Conservation (phyloP, 2,888 invertebrate species). For the Netelia melanura region DNA sequence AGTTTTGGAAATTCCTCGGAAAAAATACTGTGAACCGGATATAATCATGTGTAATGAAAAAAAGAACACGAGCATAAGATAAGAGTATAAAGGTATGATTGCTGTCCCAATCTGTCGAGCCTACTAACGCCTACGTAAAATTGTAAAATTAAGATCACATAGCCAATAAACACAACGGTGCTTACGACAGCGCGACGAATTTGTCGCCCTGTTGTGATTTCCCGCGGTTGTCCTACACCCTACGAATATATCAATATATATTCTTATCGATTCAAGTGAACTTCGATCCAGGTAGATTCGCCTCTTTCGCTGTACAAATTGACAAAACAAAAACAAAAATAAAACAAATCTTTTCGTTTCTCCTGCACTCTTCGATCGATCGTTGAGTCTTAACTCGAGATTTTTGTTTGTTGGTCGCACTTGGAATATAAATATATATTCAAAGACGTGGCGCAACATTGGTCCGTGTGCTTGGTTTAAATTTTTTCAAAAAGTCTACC, state of each 20-base stretch:
- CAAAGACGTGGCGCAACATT: neutral
- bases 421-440: slow-evolving; percentile 15
- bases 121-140: slow-evolving; percentile 53
- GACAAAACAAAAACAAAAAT: slow-evolving; percentile 15
- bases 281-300: slow-evolving; percentile 58
- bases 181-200: slow-evolving; percentile 31
- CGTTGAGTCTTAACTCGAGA: slow-evolving; percentile 30
- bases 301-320: slow-evolving; percentile 38
- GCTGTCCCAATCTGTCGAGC: slow-evolving; percentile 54
- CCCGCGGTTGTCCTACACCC: slow-evolving; percentile 45
- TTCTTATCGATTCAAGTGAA: slow-evolving; percentile 37
- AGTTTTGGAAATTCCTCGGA: slow-evolving; percentile 11
- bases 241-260: slow-evolving; percentile 31
- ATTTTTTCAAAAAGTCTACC: slow-evolving; percentile 45
- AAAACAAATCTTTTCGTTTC: slow-evolving; percentile 29
- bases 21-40: slow-evolving; percentile 57
- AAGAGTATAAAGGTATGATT: slow-evolving; percentile 61
- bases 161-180: slow-evolving; percentile 59
- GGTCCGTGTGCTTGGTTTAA: slow-evolving; percentile 34
- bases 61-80: slow-evolving; percentile 47
- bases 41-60: slow-evolving; percentile 35
- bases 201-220: slow-evolving; percentile 18
- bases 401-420: slow-evolving; percentile 14
- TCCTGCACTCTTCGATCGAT: slow-evolving; percentile 9
- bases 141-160: slow-evolving; percentile 66